These are phyloP conservation scores for Campoplex capitator DNA, from an alignment of 2,888 invertebrate species.

Conservation along the genomic window DNA sequence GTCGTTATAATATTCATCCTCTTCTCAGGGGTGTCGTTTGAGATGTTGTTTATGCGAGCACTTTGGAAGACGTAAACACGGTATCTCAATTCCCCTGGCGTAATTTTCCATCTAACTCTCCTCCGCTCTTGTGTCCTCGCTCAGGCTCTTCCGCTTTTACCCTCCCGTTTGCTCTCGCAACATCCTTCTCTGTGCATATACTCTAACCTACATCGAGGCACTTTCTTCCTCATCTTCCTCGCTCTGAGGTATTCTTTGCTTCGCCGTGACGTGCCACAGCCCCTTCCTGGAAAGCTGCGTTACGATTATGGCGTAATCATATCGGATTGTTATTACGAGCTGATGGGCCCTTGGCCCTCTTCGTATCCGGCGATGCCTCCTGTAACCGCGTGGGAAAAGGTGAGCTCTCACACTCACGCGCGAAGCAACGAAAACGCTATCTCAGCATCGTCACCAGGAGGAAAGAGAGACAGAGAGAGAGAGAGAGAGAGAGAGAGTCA, in stretches of 20 bases:
- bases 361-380: background rate
- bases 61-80: conserved; percentile 84
- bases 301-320: conserved; percentile 85
- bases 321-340: conserved; percentile 85
- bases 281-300: conserved; percentile 72
- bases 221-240: conserved; percentile 39
- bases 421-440: conserved; percentile 67
- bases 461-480: background rate
- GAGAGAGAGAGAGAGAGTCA: background rate
- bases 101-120: conserved; percentile 78
- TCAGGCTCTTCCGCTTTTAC: conserved; percentile 45
- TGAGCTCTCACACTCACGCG: conserved; percentile 38
- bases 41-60: conserved; percentile 84
- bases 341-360: conserved; percentile 79
- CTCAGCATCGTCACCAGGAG: conserved; percentile 72
- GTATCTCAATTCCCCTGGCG: conserved; percentile 83
- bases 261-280: background rate
- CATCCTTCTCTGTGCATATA: conserved; percentile 30
- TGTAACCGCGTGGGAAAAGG: conserved; percentile 68
- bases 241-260: conserved; percentile 22
- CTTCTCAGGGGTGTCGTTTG: conserved; percentile 75
- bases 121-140: background rate
- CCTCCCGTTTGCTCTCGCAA: conserved; percentile 36
- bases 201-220: conserved; percentile 29
- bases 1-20: conserved; percentile 64